Evolutionary conservation across 37 sponge, comb jelly and placozoan species (phyloP).

Genomic region (Tethya wilhelma): DNA sequence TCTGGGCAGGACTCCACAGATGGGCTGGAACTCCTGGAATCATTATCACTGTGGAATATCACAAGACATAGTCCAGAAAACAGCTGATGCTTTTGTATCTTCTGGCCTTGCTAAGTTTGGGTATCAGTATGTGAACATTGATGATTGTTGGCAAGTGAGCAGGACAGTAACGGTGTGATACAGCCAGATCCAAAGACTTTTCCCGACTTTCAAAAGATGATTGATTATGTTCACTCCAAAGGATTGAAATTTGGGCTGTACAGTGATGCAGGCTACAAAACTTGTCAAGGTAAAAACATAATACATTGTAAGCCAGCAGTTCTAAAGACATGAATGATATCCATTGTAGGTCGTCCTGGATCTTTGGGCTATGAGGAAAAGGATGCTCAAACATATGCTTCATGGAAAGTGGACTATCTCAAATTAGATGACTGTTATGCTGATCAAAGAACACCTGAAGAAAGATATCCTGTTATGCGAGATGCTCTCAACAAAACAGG

Average conservation of each 20-base stretch:
- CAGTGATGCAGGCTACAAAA: constrained; percentile 84
- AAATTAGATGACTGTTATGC: constrained; percentile 77
- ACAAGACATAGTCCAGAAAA: constrained; percentile 42
- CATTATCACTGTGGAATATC: constrained; percentile 70
- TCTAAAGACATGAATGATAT: constrained; percentile 65
- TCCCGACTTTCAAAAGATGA: constrained; percentile 80
- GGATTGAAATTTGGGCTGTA: constrained; percentile 86
- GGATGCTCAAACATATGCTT: constrained; percentile 76
- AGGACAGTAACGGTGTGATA: constrained; percentile 42
- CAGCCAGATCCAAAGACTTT: constrained; percentile 66
- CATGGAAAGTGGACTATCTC: constrained; percentile 76
- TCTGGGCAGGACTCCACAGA: constrained; percentile 77
- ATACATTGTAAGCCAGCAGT: too few species aligned
- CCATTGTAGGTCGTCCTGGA: constrained; percentile 48
- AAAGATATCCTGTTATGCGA: constrained; percentile 78
- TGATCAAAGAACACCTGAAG: constrained; percentile 30
- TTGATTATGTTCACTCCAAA: constrained; percentile 68
- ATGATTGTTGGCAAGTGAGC: constrained; percentile 83
- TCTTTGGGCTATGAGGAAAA: constrained; percentile 65
- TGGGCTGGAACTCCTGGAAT: constrained; percentile 94
- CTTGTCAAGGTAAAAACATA: too few species aligned
- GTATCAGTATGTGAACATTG: constrained; percentile 84
- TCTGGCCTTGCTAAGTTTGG: constrained; percentile 56
- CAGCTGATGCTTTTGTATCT: constrained; percentile 57
- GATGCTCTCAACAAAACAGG: constrained; percentile 75